Percentiles rank a stretch among this genome's conserved stretches.
phyloP scores from a whole-genome alignment of 2,888 invertebrate genomes.

The Sinelater perroti region DNA sequence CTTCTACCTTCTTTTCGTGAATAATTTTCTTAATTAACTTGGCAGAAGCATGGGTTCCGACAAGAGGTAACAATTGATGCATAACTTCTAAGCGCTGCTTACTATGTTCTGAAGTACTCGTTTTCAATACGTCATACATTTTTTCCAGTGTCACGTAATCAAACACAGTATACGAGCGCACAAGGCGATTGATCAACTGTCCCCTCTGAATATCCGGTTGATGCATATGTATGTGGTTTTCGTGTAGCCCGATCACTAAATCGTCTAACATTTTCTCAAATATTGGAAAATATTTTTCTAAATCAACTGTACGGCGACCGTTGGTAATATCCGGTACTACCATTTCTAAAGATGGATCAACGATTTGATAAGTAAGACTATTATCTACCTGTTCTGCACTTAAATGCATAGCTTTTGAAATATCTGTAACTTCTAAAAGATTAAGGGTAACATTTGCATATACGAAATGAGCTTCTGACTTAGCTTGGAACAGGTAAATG shows the following conservation, averaged over 20 bases:
- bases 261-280: slow-evolving; percentile 52
- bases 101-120: slow-evolving; percentile 40
- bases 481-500: slow-evolving; percentile 46
- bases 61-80: slow-evolving; percentile 58
- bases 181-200: slow-evolving; percentile 55
- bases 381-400: slow-evolving; percentile 37
- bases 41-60: slow-evolving; percentile 58
- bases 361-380: slow-evolving; percentile 49
- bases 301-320: slow-evolving; percentile 51
- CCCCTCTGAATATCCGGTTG: slow-evolving; percentile 53
- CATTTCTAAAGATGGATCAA: slow-evolving; percentile 36
- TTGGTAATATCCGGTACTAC: slow-evolving; percentile 52
- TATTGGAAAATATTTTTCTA: slow-evolving; percentile 46
- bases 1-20: slow-evolving; percentile 49
- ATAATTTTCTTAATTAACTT: slow-evolving; percentile 56
- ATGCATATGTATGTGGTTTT: slow-evolving; percentile 52
- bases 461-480: slow-evolving; percentile 55
- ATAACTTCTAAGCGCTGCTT: slow-evolving; percentile 55
- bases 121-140: slow-evolving; percentile 45
- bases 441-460: slow-evolving; percentile 58
- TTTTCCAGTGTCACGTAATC: slow-evolving; percentile 51
- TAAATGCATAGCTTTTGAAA: slow-evolving; percentile 40
- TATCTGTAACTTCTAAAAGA: slow-evolving; percentile 46
- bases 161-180: slow-evolving; percentile 51
- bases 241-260: slow-evolving; percentile 53